A percentile compares a stretch with the other conserved stretches of the same genome.
Evolutionary conservation across 2,797 vertebrate species (phyloP).

Genomic region (Ctenopoma multispine): DNA sequence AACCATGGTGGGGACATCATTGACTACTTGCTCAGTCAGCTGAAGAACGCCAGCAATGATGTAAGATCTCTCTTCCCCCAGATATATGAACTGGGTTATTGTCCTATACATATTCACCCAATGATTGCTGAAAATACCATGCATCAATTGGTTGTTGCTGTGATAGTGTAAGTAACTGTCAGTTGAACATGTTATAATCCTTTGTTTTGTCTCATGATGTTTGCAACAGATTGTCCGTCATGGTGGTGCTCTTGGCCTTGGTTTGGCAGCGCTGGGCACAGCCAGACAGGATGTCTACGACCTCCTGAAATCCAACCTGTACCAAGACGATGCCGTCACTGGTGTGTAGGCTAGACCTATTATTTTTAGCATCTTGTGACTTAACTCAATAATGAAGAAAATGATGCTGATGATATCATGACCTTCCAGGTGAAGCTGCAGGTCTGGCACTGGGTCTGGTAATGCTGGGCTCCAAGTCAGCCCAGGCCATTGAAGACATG

Average conservation of each 20-base stretch:
- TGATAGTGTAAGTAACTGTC: not conserved
- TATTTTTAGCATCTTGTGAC: not conserved
- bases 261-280: constrained; percentile 96
- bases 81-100: not conserved
- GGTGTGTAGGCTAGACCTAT: constrained; percentile 77
- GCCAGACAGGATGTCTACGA: constrained; percentile 98
- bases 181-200: not conserved
- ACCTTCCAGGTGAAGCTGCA: constrained; percentile 91
- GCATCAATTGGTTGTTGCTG: not conserved
- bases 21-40: constrained; percentile 96
- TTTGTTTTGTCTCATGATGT: not conserved
- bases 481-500: constrained; percentile 99
- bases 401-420: constrained; percentile 1
- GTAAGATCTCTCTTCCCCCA: constrained; percentile 78
- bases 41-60: constrained; percentile 98
- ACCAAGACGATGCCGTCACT: constrained; percentile 99
- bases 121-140: not conserved
- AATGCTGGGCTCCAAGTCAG: constrained; percentile 98
- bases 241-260: constrained; percentile 94
- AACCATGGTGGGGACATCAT: constrained; percentile 99
- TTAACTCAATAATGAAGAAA: not conserved
- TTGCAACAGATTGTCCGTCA: constrained; percentile 93
- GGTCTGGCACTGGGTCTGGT: constrained; percentile 95
- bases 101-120: not conserved
- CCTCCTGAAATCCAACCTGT: constrained; percentile 98